phyloP scores from a whole-genome alignment of 2,888 invertebrate species.

The Belgica antarctica region DNA sequence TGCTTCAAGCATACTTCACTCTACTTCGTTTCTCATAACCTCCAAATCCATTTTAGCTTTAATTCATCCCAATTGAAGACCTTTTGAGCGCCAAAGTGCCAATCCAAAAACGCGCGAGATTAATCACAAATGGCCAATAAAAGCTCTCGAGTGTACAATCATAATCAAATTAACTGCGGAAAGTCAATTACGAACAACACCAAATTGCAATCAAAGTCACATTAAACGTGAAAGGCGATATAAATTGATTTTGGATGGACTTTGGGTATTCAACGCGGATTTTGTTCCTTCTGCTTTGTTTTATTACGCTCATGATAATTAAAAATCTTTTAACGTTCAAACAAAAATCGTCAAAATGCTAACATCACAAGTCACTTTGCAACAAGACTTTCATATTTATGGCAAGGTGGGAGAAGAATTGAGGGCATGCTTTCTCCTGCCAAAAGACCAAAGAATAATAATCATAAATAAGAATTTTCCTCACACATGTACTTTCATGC shows the following conservation, averaged over 20 bases:
- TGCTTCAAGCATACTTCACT: too few species aligned
- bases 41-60: too few species aligned
- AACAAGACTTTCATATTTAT: neutral
- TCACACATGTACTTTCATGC: slow-evolving; percentile 27
- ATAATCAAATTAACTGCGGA: slow-evolving; percentile 40
- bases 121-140: slow-evolving; percentile 38
- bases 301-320: slow-evolving; percentile 39
- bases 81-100: too few species aligned
- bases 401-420: neutral
- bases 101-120: slow-evolving; percentile 29
- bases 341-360: neutral
- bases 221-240: neutral
- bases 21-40: too few species aligned
- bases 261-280: neutral
- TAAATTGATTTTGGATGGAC: neutral
- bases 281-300: neutral
- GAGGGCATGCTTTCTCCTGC: neutral
- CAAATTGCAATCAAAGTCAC: slow-evolving; percentile 33
- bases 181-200: slow-evolving; percentile 41
- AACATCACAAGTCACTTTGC: slow-evolving; percentile 18
- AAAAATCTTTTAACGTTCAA: slow-evolving; percentile 13
- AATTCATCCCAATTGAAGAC: too few species aligned
- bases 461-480: slow-evolving; percentile 43
- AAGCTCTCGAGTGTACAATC: slow-evolving; percentile 38
- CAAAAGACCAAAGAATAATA: neutral